Base-by-base conservation (phyloP, 37 sponge, comb jelly and placozoan species). In the Mnemiopsis leidyi region DNA sequence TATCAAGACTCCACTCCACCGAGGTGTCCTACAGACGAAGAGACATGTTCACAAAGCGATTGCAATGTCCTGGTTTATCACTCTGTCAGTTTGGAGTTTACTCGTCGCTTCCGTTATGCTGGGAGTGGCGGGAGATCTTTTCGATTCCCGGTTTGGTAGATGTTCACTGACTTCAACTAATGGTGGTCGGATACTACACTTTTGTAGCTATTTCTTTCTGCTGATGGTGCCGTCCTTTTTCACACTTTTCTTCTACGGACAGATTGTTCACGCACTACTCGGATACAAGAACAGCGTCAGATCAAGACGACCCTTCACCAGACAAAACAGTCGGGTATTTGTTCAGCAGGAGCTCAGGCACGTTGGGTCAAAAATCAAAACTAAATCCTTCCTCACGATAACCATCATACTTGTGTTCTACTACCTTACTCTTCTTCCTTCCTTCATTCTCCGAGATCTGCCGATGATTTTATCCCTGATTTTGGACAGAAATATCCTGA, bases 101-200 rank as follows among this genome's bases (percentile, higher is more conserved):
- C 20, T 71, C n/a, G 5, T 71, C 25, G 75, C 75, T 71, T 29
- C 75, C n/a, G 75, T 71, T 28, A n/a, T 71, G 75, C 30, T 28
- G n/a, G 75, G 75, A 71, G 25, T 71, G 5, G 25, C 75, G 5
- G 75, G 75, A 25, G 30, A 71, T 25, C 75, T 71, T 29, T 71
- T 23, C 20, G 75, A 71, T 71, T n/a, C 25, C 5, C 7, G 25
- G 30, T 71, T 71, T 71, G 75, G 75, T 3, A 71, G 75, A 25
- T 71, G 75, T 28, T 71, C 75, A 5, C 75, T 71, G n/a, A 71
- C 75, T 18, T 71, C 75, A 3, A 71, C 75, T 29, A 71, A n/a
- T 25, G 75, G 75, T 5, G 75, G 75, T 3, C 2, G 20, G n/a
- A 71, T 71, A 13, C 30, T 71, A n/a, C 75, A 71, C n/a, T 71